Evolutionary conservation across 2,888 invertebrate species (phyloP).

Genomic region (Sphecodes monilicornis): DNA sequence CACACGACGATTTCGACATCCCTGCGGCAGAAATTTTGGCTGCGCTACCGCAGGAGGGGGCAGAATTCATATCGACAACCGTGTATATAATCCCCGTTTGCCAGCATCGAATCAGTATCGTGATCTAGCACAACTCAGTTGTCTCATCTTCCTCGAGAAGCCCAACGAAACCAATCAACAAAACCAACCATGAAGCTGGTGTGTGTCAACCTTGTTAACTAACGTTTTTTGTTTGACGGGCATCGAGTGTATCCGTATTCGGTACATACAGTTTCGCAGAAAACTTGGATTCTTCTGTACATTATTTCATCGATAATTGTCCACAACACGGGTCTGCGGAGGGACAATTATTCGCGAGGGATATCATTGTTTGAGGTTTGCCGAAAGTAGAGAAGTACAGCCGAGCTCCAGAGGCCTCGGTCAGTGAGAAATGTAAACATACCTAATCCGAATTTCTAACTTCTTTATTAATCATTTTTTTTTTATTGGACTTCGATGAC

Average conservation of each 20-base stretch:
- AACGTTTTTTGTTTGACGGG: not conserved
- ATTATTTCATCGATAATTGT: too few relatives aligned
- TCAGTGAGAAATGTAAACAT: too few relatives aligned
- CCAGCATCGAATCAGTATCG: slow-evolving; percentile 60
- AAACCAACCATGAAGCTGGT: slow-evolving; percentile 67
- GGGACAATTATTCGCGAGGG: too few relatives aligned
- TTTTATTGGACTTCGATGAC: too few relatives aligned
- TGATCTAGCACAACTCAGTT: slow-evolving; percentile 54
- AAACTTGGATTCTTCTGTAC: not conserved
- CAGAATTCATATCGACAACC: slow-evolving; percentile 54
- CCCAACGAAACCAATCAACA: slow-evolving; percentile 6
- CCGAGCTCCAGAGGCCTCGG: too few relatives aligned
- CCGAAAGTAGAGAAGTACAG: too few relatives aligned
- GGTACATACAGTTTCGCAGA: not conserved
- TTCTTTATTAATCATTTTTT: too few relatives aligned
- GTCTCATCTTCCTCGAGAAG: slow-evolving; percentile 9
- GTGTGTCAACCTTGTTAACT: slow-evolving; percentile 51
- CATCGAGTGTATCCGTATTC: slow-evolving; percentile 29
- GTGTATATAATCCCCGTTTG: slow-evolving; percentile 61
- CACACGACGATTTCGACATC: slow-evolving; percentile 62
- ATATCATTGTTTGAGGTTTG: too few relatives aligned
- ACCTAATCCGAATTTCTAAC: too few relatives aligned
- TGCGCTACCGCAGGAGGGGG: slow-evolving; percentile 46
- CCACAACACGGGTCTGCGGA: too few relatives aligned
- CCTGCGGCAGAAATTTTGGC: slow-evolving; percentile 57